These are phyloP conservation scores for Antechinus flavipes DNA, from an alignment of 2,113 vertebrate species.

Conservation along the genomic window DNA sequence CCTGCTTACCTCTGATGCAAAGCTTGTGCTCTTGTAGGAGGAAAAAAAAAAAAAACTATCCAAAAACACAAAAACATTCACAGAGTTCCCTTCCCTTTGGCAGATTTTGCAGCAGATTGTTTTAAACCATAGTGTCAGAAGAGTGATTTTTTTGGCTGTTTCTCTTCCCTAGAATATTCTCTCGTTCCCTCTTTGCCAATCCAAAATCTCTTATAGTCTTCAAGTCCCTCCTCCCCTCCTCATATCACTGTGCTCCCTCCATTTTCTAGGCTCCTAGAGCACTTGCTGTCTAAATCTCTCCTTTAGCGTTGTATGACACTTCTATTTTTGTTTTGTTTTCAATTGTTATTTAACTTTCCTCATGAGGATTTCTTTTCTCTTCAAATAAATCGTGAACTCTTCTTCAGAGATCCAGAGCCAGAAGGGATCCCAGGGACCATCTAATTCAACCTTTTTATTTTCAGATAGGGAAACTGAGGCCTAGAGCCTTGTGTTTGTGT, in stretches of 20 bases:
- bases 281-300: background rate
- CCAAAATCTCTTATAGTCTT: background rate
- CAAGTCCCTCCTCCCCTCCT: background rate
- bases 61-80: background rate
- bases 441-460: background rate
- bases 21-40: constrained; percentile 60
- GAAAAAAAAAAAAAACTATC: constrained; percentile 32
- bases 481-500: background rate
- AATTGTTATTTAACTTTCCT: background rate
- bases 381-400: background rate
- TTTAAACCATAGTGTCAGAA: background rate
- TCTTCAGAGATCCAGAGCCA: background rate
- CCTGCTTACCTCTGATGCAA: constrained; percentile 44
- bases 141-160: background rate
- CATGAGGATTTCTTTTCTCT: background rate
- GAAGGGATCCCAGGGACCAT: background rate
- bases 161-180: background rate
- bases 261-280: background rate
- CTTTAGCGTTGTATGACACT: background rate
- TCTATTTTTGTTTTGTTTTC: background rate
- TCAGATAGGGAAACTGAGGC: background rate
- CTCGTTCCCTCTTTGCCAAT: background rate
- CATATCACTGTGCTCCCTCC: background rate
- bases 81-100: background rate
- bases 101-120: background rate